Evolutionary conservation across 2,888 invertebrate genomes (phyloP).

Genomic region (Glyphotaelius pellucidus): DNA sequence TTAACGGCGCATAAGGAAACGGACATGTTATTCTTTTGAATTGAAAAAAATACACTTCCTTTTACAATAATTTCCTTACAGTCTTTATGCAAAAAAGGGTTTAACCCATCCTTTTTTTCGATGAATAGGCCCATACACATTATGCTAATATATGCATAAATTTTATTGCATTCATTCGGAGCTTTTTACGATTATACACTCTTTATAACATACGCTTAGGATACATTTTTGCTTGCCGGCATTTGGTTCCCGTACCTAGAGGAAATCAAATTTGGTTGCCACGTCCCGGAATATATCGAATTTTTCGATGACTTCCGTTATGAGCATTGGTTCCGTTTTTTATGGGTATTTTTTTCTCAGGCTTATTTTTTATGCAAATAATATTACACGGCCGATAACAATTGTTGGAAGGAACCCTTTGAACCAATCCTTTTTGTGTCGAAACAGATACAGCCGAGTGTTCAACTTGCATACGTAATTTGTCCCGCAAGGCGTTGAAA

Average conservation of each 20-base stretch:
- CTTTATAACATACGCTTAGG: conserved; percentile 37
- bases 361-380: conserved; percentile 67
- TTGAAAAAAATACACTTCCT: conserved; percentile 62
- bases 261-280: conserved; percentile 59
- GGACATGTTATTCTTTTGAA: conserved; percentile 56
- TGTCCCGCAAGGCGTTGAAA: conserved; percentile 58
- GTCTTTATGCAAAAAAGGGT: conserved; percentile 79
- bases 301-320: conserved; percentile 63
- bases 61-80: conserved; percentile 71
- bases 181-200: conserved; percentile 41
- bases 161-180: conserved; percentile 72
- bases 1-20: conserved; percentile 61
- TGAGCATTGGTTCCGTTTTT: conserved; percentile 61
- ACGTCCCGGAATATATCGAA: conserved; percentile 62
- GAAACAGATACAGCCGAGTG: conserved; percentile 60
- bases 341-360: conserved; percentile 65
- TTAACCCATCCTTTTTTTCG: conserved; percentile 79
- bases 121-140: conserved; percentile 79
- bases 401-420: conserved; percentile 63
- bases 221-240: conserved; percentile 48
- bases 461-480: conserved; percentile 65
- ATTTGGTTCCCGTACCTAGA: conserved; percentile 43
- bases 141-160: conserved; percentile 80
- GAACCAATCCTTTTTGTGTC: conserved; percentile 51
- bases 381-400: conserved; percentile 64